Conservation (phyloP, 64 coral and sea anemone genomes). For the Montipora foliosa region DNA sequence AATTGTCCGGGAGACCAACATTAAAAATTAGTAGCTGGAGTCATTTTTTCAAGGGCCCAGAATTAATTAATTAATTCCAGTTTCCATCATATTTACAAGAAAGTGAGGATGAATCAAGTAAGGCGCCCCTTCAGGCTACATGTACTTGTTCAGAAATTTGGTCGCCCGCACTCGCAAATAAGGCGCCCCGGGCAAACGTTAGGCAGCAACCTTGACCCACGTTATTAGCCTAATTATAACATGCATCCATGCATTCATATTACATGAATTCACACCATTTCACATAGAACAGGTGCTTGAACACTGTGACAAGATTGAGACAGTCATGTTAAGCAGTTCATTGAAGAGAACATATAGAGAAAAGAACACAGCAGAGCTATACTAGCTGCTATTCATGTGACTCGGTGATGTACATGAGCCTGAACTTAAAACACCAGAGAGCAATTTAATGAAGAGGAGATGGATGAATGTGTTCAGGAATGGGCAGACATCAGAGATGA, state of each 20-base stretch:
- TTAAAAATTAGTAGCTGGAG: too few relatives aligned
- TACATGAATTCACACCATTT: conserved; percentile 40
- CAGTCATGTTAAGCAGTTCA: conserved; percentile 26
- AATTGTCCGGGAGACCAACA: too few relatives aligned
- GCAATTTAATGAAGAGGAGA: neutral
- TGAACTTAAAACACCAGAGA: neutral
- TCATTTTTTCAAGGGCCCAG: too few relatives aligned
- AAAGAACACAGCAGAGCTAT: conserved; percentile 52
- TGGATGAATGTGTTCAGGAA: conserved; percentile 40
- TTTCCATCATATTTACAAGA: too few relatives aligned
- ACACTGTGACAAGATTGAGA: conserved; percentile 49
- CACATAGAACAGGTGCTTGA: conserved; percentile 47
- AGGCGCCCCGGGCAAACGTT: too few relatives aligned
- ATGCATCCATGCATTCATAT: neutral
- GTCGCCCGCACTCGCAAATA: too few relatives aligned
- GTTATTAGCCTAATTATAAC: too few relatives aligned
- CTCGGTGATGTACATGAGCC: conserved; percentile 46
- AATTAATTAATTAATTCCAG: too few relatives aligned
- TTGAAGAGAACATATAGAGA: conserved; percentile 51
- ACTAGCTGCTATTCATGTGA: conserved; percentile 25
- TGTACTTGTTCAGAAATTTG: too few relatives aligned
- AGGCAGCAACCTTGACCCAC: too few relatives aligned
- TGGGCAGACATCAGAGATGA: conserved; percentile 68
- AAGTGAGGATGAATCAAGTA: too few relatives aligned
- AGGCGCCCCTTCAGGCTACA: too few relatives aligned